These are phyloP conservation scores for Gambelia wislizenii DNA, from an alignment of 2,797 vertebrate genomes.

Conservation along the genomic window DNA sequence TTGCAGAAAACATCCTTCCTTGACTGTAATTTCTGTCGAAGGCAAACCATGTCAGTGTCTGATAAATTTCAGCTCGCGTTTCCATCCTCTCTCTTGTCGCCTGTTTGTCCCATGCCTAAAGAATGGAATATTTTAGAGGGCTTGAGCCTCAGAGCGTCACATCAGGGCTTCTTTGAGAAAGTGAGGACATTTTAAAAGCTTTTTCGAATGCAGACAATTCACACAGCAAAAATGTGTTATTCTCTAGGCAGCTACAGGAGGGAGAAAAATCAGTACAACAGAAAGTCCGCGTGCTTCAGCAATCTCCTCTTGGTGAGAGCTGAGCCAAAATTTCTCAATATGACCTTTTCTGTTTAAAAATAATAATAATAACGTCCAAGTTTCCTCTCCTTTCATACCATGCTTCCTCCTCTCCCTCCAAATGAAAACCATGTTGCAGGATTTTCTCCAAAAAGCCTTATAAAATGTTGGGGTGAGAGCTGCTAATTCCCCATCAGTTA, in stretches of 20 bases:
- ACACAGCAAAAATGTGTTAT: conserved; percentile 2
- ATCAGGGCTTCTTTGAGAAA: background rate
- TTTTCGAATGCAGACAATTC: conserved; percentile 33
- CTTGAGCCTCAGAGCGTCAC: conserved; percentile 62
- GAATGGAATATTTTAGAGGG: conserved; percentile 63
- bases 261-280: background rate
- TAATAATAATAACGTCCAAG: too few species aligned
- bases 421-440: background rate
- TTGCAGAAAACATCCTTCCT: conserved; percentile 61
- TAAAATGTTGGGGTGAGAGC: background rate
- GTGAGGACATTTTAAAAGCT: conserved; percentile 51
- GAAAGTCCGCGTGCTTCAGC: background rate
- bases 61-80: conserved; percentile 68
- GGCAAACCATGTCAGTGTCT: conserved; percentile 61
- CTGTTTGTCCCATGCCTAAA: conserved; percentile 64
- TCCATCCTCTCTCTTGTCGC: conserved; percentile 59
- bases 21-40: conserved; percentile 66
- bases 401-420: background rate
- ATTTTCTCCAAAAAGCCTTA: background rate
- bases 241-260: conserved; percentile 24
- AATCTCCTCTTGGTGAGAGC: too few species aligned
- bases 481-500: too few species aligned
- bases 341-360: background rate
- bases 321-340: background rate
- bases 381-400: too few species aligned